Conservation (phyloP, 2,113 vertebrate species). For the Ursus arctos region DNA sequence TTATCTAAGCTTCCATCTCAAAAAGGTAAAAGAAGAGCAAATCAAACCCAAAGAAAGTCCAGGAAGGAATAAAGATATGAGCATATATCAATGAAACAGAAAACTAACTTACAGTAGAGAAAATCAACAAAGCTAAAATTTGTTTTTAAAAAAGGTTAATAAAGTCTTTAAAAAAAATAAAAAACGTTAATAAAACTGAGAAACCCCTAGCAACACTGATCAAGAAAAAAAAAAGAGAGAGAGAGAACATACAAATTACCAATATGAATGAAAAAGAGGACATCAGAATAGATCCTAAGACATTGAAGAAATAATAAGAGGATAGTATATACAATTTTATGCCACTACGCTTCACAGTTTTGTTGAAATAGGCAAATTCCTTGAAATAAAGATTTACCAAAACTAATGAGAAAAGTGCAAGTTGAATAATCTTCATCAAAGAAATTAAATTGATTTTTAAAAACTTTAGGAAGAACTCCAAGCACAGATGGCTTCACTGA, state of each 20-base stretch:
- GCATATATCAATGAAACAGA: background rate
- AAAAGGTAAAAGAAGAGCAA: background rate
- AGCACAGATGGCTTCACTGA: background rate
- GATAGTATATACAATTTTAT: background rate
- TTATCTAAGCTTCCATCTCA: background rate
- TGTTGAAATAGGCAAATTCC: background rate
- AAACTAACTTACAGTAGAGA: background rate
- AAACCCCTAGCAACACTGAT: background rate
- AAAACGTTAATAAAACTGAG: background rate
- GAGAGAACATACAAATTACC: background rate
- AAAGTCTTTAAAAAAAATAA: no score
- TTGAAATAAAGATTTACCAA: constrained; percentile 21
- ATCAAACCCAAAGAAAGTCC: background rate
- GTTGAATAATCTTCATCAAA: background rate
- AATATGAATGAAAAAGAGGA: background rate
- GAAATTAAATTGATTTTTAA: background rate
- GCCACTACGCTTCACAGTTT: background rate
- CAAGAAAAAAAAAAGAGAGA: background rate
- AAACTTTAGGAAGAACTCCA: background rate
- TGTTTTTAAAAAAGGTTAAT: background rate
- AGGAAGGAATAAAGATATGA: background rate
- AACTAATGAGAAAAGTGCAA: background rate
- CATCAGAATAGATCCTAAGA: background rate
- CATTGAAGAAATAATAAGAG: background rate
- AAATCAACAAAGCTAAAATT: background rate